Evolutionary conservation across 2,113 vertebrate species (phyloP).

Genomic region (Sialia sialis): DNA sequence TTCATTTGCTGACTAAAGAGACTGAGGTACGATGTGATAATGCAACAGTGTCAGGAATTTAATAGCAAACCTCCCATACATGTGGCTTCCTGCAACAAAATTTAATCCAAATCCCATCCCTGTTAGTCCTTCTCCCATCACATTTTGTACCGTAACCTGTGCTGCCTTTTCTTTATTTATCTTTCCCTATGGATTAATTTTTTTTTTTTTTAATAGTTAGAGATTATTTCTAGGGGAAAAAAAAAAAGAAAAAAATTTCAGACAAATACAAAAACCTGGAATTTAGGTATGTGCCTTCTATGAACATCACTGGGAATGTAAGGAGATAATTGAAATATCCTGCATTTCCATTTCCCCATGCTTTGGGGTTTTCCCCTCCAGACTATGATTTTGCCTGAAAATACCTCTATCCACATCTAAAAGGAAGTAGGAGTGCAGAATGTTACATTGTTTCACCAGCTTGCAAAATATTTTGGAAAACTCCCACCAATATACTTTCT

Average conservation of each 20-base stretch:
- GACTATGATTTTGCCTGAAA: not conserved
- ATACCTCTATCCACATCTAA: not conserved
- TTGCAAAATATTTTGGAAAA: not conserved
- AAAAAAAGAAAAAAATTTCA: not conserved
- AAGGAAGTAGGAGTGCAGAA: not conserved
- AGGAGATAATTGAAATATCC: not conserved
- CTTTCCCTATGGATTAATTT: not conserved
- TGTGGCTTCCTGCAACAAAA: not conserved
- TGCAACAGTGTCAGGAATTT: not conserved
- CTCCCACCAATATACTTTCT: not conserved
- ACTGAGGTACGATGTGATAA: not conserved
- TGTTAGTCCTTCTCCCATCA: not conserved
- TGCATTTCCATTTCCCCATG: not conserved
- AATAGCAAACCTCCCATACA: not conserved
- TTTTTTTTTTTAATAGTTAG: not conserved
- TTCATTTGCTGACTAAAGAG: not conserved
- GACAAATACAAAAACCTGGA: not conserved
- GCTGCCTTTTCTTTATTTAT: not conserved
- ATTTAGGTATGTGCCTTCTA: not conserved
- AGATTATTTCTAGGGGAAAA: not conserved
- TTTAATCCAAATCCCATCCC: not conserved
- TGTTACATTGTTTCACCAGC: not conserved
- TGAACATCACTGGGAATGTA: not conserved
- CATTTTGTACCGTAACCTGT: not conserved
- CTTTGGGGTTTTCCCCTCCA: fast-evolving